Base-by-base conservation (phyloP, 1,140 invertebrate species). In the Adelges cooleyi region DNA sequence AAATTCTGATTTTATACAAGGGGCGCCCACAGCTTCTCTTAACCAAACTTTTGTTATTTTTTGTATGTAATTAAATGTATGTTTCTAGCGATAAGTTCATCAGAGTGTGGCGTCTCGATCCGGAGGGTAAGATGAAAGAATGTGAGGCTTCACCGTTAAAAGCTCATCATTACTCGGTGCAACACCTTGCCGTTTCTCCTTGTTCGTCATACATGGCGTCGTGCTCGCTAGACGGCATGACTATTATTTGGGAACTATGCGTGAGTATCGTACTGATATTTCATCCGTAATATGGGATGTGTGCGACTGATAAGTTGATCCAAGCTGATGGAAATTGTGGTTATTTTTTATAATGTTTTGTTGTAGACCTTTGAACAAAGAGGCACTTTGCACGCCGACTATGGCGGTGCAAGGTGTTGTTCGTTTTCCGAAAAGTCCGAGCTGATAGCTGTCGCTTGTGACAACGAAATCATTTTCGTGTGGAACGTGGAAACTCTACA, bases 171-270 rank as follows among this genome's bases (percentile, higher is more conserved):
- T 85, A 84, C 67, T 76, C 80, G 27, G 77, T 85, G 36, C 83
- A 84, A 72, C 75, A 79, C 50, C 76, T 85, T 13, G 80, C 82
- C 52, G 87, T 89, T 71, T 85, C 82, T 36, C 79, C 82, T 8
- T 79, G 79, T 70, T 81, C 82, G n/a, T 78, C 73, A 11, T 76
- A 81, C 65, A 71, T 89, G 23, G 85, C 84, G 1, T 82, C 86
- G 15, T 85, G 83, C 70, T 89, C 86, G 3, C 79, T 84, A 23
- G 87, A 89, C 75, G 86, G 87, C 2, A 82, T 79, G 42, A 78
- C 84, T 29, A 77, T 85, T 52, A 74, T 89, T 17, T 87, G 84
- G 83, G 78, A 85, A 72, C 71, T 78, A 17, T 71, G 78, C 72
- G 83, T 81, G 75, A 73, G n/a, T n/a, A n/a, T n/a, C n/a, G n/a